phyloP scores from a whole-genome alignment of 53 echinoderm and acorn worm genomes.

The Hippasteria phrygiana region DNA sequence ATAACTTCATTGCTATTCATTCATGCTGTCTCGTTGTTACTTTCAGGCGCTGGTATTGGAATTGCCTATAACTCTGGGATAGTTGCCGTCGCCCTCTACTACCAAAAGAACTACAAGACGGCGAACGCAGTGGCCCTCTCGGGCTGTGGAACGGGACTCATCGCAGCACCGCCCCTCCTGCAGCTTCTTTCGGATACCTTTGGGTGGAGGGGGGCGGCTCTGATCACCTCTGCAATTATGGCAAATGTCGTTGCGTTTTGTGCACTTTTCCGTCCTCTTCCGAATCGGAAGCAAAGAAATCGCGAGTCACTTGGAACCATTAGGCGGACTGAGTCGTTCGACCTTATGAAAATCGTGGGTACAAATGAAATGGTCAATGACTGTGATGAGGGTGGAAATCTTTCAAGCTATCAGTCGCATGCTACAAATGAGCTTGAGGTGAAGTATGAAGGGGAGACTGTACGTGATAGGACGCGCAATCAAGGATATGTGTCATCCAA shows the following conservation, averaged over 20 bases:
- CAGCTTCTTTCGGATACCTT: slow-evolving; percentile 11
- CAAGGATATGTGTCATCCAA: neutral
- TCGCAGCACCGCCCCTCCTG: slow-evolving; percentile 31
- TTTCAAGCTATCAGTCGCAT: too few relatives aligned
- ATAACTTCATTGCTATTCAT: neutral
- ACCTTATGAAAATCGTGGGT: neutral
- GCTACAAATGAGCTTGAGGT: neutral
- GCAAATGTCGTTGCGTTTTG: slow-evolving; percentile 17
- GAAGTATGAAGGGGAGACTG: neutral
- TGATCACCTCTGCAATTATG: slow-evolving; percentile 23
- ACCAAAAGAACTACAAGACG: slow-evolving; percentile 13
- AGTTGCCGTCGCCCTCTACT: slow-evolving; percentile 33
- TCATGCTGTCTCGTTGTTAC: neutral
- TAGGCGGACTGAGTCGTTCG: neutral
- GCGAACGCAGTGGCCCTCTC: slow-evolving; percentile 5
- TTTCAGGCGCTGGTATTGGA: slow-evolving; percentile 35
- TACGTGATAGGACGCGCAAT: neutral
- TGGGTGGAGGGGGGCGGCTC: slow-evolving; percentile 40
- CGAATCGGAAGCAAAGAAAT: neutral
- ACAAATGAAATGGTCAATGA: too few relatives aligned
- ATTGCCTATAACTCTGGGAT: neutral
- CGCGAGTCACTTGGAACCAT: neutral
- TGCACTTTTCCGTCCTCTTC: slow-evolving; percentile 9
- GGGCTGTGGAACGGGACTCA: slow-evolving; percentile 16
- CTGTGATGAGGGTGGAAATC: too few relatives aligned